Evolutionary conservation across 2,888 invertebrate genomes (phyloP).

Genomic region (Cephalotes varians): DNA sequence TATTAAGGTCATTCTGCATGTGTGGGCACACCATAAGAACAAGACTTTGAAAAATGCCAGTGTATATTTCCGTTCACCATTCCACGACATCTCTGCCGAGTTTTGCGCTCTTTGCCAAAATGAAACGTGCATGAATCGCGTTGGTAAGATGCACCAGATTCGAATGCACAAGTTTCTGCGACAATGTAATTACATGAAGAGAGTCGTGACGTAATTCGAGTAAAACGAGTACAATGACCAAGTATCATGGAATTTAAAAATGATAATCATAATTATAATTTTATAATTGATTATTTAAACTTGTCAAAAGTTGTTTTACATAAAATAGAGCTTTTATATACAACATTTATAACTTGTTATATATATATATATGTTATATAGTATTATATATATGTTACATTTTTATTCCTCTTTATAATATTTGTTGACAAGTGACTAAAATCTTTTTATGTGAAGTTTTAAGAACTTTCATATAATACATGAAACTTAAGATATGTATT

Average conservation of each 20-base stretch:
- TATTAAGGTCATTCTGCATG: conserved; percentile 86
- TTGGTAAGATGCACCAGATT: conserved; percentile 89
- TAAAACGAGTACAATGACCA: background rate
- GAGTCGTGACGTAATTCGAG: conserved; percentile 80
- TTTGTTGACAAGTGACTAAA: background rate
- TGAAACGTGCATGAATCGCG: conserved; percentile 88
- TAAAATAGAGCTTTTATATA: conserved; percentile 16
- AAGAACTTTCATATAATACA: background rate
- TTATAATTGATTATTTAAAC: too few species aligned
- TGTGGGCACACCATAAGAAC: conserved; percentile 90
- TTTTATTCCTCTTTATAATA: conserved; percentile 15
- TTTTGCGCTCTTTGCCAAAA: conserved; percentile 90
- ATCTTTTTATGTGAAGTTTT: conserved; percentile 17
- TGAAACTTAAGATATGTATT: background rate
- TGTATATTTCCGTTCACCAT: conserved; percentile 90
- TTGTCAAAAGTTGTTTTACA: background rate
- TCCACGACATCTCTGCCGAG: conserved; percentile 89
- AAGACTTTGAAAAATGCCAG: conserved; percentile 87
- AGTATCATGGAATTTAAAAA: background rate
- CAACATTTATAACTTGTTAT: background rate
- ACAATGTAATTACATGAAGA: conserved; percentile 82
- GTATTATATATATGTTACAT: background rate
- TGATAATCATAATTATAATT: background rate
- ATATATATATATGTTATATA: background rate
- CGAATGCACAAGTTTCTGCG: conserved; percentile 85